A percentile compares a stretch with the other conserved stretches of the same genome.
phyloP scores from a whole-genome alignment of 2,113 vertebrate species.

The Gasterosteus nipponicus region DNA sequence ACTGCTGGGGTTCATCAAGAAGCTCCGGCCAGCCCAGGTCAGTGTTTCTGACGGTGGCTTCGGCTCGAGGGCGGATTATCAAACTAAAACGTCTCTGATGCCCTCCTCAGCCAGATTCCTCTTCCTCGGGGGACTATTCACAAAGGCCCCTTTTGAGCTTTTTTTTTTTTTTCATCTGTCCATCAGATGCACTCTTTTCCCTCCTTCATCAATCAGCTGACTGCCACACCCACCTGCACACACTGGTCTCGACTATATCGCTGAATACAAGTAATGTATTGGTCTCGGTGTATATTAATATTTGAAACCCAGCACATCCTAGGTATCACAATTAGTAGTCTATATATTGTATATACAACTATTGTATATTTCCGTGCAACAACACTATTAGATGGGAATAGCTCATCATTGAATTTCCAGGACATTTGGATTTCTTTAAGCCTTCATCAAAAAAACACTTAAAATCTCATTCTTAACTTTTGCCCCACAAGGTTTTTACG shows the following conservation, averaged over 20 bases:
- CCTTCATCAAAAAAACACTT: conserved; percentile 44
- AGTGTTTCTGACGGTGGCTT: conserved; percentile 19
- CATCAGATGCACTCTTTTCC: background rate
- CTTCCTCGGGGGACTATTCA: background rate
- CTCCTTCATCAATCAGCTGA: background rate
- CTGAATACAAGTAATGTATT: background rate
- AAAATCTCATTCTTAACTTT: conserved; percentile 35
- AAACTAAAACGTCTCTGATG: background rate
- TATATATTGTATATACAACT: background rate
- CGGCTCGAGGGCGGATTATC: conserved; percentile 24
- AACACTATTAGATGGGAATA: background rate
- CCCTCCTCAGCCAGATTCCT: background rate
- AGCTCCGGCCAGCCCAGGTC: conserved; percentile 19
- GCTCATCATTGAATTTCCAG: conserved; percentile 26
- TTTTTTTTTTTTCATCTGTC: background rate
- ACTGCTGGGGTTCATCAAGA: conserved; percentile 41
- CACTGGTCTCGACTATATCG: background rate
- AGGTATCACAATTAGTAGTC: conserved; percentile 11
- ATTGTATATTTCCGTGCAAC: background rate
- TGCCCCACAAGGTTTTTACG: conserved; percentile 45
- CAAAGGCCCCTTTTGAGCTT: background rate
- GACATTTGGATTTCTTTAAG: conserved; percentile 35
- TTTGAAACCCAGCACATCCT: background rate
- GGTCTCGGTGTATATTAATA: too few relatives aligned
- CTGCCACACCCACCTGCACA: background rate